These are phyloP conservation scores for Scaptomyza polygonia DNA, from an alignment of 2,888 invertebrate species.

Conservation along the genomic window DNA sequence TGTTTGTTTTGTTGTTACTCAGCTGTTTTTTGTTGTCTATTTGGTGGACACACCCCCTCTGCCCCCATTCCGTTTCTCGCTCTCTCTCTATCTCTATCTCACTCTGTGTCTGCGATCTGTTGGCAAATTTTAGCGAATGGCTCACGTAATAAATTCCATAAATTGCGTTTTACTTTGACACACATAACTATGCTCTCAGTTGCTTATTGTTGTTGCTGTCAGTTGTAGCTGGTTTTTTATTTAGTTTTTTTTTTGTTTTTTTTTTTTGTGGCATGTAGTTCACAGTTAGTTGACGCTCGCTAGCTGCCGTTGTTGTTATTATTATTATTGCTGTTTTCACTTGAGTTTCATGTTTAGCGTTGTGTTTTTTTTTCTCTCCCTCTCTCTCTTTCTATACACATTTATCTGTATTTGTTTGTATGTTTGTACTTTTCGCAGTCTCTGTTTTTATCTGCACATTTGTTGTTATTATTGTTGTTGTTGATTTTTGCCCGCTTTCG, in stretches of 20 bases:
- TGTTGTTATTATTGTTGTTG: slow-evolving; percentile 40
- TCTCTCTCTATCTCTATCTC: not conserved
- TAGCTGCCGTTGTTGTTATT: slow-evolving; percentile 36
- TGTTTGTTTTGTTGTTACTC: slow-evolving; percentile 16
- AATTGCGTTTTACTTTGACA: slow-evolving; percentile 79
- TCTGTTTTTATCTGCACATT: slow-evolving; percentile 69
- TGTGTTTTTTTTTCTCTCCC: slow-evolving; percentile 12
- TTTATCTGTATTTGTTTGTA: not conserved
- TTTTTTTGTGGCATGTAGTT: slow-evolving; percentile 62
- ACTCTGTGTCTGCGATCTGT: slow-evolving; percentile 18
- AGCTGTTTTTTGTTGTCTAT: slow-evolving; percentile 35
- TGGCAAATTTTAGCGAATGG: slow-evolving; percentile 66
- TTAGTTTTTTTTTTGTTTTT: slow-evolving; percentile 13
- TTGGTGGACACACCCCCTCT: slow-evolving; percentile 33
- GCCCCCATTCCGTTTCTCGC: slow-evolving; percentile 1
- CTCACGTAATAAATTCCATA: slow-evolving; percentile 77
- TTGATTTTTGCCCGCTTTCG: slow-evolving; percentile 49
- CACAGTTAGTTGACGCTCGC: slow-evolving; percentile 60
- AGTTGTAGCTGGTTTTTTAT: slow-evolving; percentile 39
- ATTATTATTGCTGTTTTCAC: slow-evolving; percentile 54
- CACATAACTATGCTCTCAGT: slow-evolving; percentile 58
- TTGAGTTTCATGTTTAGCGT: slow-evolving; percentile 58
- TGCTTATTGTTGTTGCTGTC: slow-evolving; percentile 39
- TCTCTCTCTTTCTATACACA: too few relatives aligned
- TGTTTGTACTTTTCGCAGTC: slow-evolving; percentile 39